phyloP scores from a whole-genome alignment of 2,113 vertebrate species.

The Austrofundulus limnaeus region DNA sequence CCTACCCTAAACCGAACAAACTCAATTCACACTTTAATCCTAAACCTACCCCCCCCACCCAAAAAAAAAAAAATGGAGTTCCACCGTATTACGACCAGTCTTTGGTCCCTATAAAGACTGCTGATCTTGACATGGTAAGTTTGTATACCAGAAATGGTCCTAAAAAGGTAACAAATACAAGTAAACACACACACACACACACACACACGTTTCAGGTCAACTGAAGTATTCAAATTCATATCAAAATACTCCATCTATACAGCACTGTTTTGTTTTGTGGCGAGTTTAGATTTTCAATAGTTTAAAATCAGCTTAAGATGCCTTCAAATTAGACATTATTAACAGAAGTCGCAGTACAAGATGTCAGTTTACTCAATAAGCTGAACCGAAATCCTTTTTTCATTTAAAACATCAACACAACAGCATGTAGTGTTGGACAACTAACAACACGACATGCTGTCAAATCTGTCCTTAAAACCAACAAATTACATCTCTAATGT shows the following conservation, averaged over 20 bases:
- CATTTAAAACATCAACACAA: too few relatives aligned
- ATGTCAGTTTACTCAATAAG: background rate
- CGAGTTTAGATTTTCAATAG: too few relatives aligned
- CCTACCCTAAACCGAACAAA: too few relatives aligned
- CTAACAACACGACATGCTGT: background rate
- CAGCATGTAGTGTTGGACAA: background rate
- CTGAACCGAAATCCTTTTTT: background rate
- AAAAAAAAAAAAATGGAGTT: too few relatives aligned
- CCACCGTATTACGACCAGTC: too few relatives aligned
- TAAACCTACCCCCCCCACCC: too few relatives aligned
- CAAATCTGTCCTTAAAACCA: background rate
- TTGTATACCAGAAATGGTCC: too few relatives aligned
- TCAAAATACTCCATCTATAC: background rate
- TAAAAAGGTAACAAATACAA: too few relatives aligned
- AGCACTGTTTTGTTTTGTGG: background rate
- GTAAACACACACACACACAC: background rate
- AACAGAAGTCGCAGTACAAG: background rate
- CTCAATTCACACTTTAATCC: too few relatives aligned
- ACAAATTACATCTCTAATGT: slow-evolving; percentile 11
- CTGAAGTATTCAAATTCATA: background rate
- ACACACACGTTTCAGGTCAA: background rate
- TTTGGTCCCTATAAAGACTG: too few relatives aligned
- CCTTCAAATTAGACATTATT: background rate
- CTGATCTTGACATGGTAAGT: too few relatives aligned
- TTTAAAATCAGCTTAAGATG: background rate